These are phyloP conservation scores for Callospermophilus lateralis DNA, from an alignment of 2,113 vertebrate species.

Conservation along the genomic window DNA sequence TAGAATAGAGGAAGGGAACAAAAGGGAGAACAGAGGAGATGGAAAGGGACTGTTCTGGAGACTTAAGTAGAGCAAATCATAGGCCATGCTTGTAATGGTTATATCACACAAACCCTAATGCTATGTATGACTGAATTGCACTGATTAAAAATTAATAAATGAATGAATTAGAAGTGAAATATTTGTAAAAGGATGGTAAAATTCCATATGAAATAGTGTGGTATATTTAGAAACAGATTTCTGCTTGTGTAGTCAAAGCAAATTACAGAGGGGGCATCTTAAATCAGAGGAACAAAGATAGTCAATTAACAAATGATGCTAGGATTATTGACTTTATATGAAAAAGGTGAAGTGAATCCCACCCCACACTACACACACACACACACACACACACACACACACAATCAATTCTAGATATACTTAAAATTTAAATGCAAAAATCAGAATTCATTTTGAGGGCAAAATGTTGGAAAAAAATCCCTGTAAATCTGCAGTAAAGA, in stretches of 20 bases:
- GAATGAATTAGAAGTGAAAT: not conserved
- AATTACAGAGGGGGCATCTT: not conserved
- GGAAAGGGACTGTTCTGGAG: too few relatives aligned
- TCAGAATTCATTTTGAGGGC: not conserved
- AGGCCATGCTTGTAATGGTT: too few relatives aligned
- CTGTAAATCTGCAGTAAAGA: not conserved
- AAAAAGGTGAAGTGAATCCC: not conserved
- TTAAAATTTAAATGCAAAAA: slow-evolving; percentile 45
- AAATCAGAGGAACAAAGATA: not conserved
- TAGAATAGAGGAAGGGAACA: too few relatives aligned
- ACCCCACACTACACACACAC: not conserved
- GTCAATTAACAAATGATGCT: not conserved
- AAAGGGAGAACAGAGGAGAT: too few relatives aligned
- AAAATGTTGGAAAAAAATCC: slow-evolving; percentile 6
- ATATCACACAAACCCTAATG: too few relatives aligned
- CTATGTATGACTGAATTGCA: too few relatives aligned
- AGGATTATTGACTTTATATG: not conserved
- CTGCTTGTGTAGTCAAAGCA: not conserved
- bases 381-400: not conserved
- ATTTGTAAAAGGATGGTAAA: not conserved
- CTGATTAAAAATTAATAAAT: too few relatives aligned
- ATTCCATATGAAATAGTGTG: not conserved
- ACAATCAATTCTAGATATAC: not conserved
- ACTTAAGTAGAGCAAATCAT: too few relatives aligned
- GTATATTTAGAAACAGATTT: not conserved